Percentiles rank a stretch among this genome's conserved stretches.
phyloP scores from a whole-genome alignment of 2,113 vertebrate genomes.

The Lichenostomus cassidix region DNA sequence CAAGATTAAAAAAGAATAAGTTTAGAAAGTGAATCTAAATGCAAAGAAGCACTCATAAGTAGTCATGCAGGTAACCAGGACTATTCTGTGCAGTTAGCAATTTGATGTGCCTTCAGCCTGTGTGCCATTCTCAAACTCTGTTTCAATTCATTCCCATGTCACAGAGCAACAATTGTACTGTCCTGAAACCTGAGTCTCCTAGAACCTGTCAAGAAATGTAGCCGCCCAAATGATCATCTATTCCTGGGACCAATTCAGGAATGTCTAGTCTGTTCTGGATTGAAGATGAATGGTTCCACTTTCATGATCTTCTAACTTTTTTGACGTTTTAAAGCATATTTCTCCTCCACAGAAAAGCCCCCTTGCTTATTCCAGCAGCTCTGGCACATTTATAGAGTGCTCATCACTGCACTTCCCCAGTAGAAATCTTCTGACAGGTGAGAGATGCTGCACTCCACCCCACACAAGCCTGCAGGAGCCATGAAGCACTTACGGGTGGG shows the following conservation, averaged over 20 bases:
- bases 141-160: background rate
- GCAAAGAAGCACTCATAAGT: background rate
- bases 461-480: background rate
- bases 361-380: background rate
- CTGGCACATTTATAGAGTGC: background rate
- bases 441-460: background rate
- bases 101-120: background rate
- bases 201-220: background rate
- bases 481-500: background rate
- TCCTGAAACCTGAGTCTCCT: background rate
- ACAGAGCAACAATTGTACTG: background rate
- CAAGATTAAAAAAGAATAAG: background rate
- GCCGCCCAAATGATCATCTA: background rate
- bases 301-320: background rate
- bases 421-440: background rate
- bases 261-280: background rate
- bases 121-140: background rate
- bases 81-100: background rate
- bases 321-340: background rate
- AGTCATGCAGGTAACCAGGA: background rate
- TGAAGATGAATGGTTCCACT: background rate
- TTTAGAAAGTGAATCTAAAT: background rate
- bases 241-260: background rate
- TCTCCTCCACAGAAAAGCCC: background rate
- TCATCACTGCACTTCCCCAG: background rate